A percentile compares a stretch with the other conserved stretches of the same genome.
Evolutionary conservation across 2,888 invertebrate genomes (phyloP).

Genomic region (Dasypolia templi): DNA sequence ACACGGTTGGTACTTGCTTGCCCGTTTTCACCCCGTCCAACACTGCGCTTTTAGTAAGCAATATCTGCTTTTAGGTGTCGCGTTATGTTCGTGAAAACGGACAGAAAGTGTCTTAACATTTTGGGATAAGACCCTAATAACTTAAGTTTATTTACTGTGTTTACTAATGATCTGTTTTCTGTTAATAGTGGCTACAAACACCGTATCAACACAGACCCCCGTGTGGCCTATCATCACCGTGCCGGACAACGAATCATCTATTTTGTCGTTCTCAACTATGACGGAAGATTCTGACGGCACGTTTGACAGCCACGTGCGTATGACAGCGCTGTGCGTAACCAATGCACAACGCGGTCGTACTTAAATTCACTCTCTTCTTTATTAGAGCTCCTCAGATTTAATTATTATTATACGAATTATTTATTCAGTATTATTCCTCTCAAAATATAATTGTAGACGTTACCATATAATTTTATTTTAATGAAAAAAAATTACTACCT

Average conservation of each 20-base stretch:
- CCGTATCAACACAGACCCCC: neutral
- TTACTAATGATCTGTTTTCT: neutral
- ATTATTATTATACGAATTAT: too few species aligned
- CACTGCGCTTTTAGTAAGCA: neutral
- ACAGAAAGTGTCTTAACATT: neutral
- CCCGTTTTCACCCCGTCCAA: neutral
- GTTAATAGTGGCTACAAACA: neutral
- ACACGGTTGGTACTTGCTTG: neutral
- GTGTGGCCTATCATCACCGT: neutral
- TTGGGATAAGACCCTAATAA: neutral
- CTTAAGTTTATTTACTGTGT: neutral
- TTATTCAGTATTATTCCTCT: neutral
- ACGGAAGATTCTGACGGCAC: neutral
- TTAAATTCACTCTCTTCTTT: neutral
- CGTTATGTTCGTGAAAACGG: neutral
- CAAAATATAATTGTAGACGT: neutral
- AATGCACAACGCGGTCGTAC: too few species aligned
- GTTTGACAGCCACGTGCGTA: neutral
- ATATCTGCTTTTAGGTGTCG: neutral
- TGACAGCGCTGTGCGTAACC: too few species aligned
- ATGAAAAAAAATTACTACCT: neutral
- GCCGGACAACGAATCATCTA: neutral
- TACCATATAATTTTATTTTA: neutral
- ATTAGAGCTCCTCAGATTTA: too few species aligned
- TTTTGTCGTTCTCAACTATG: neutral